Base-by-base conservation (phyloP, 2,888 invertebrate genomes). In the Autographa gamma region DNA sequence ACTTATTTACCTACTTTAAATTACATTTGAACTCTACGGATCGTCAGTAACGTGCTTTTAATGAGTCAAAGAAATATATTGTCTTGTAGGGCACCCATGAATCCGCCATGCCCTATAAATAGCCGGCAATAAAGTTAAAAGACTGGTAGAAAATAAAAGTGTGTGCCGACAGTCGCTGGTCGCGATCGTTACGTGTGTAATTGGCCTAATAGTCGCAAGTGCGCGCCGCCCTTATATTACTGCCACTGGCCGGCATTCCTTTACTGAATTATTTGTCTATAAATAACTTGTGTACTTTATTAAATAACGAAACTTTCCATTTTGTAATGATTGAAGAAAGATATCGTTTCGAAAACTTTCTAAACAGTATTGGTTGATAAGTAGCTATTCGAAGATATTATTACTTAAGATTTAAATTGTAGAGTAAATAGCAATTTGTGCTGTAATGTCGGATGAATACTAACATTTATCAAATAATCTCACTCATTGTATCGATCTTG, bases 201-300 rank as follows among this genome's bases (percentile, higher is more conserved):
- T 83, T 83, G 82, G 73, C 71, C 74, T 83, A 77, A 83, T 81
- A 74, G 79, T 73, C 67, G 71, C 71, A 60, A 77, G 77, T 81
- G 73, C 43, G 59, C 66, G 43, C 68, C 68, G 82, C 71, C 69
- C 76, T 81, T 80, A 80, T 73, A 77, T 82, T 80, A 80, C 66
- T 63, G 60, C 58, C 61, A 60, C 68, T 52, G 61, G 9, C 41
- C 67, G 60, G 62, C 69, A 74, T 76, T 79, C 71, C 31, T 66
- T 52, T 18, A 16, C 18, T 56, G 63, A 59, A 69, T 72, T 74
- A 75, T 72, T 73, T 69, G 52, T 38, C 65, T 81, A 71, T 70
- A 69, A 79, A 81, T 79, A 69, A 60, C 18, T 14, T 25, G 60
- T 43, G 31, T 18, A 19, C 6, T 58, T 19, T 56, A 56, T 56